These are phyloP conservation scores for Myrmecophaga tridactyla DNA, from an alignment of 2,113 vertebrate genomes.

Conservation along the genomic window DNA sequence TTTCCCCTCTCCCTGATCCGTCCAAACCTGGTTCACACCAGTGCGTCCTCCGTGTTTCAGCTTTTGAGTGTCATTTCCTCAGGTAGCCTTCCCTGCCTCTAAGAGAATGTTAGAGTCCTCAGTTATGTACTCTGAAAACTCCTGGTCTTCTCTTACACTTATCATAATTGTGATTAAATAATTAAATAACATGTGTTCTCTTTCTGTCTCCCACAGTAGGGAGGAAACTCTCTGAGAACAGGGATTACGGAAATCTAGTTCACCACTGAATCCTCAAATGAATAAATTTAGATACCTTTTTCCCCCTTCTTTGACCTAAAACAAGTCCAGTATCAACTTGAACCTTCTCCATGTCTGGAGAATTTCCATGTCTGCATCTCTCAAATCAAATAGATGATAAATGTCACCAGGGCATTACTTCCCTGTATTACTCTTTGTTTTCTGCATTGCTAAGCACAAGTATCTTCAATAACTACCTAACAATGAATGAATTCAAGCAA, in stretches of 20 bases:
- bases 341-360: background rate
- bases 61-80: background rate
- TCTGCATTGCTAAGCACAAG: background rate
- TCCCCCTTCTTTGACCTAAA: background rate
- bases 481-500: slow-evolving; percentile 1
- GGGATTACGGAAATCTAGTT: background rate
- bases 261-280: background rate
- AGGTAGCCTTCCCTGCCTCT: background rate
- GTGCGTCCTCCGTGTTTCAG: background rate
- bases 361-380: background rate
- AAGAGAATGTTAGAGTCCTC: background rate
- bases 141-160: background rate
- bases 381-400: background rate
- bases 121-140: background rate
- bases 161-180: background rate
- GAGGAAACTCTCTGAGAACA: background rate
- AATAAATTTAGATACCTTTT: background rate
- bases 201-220: background rate
- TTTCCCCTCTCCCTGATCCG: background rate
- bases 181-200: background rate
- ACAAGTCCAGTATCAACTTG: background rate
- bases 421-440: background rate
- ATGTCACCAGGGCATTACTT: background rate
- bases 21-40: background rate
- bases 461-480: slow-evolving; percentile 8